Conservation (phyloP, 2,797 vertebrate genomes). For the Sebastes baramenuke region DNA sequence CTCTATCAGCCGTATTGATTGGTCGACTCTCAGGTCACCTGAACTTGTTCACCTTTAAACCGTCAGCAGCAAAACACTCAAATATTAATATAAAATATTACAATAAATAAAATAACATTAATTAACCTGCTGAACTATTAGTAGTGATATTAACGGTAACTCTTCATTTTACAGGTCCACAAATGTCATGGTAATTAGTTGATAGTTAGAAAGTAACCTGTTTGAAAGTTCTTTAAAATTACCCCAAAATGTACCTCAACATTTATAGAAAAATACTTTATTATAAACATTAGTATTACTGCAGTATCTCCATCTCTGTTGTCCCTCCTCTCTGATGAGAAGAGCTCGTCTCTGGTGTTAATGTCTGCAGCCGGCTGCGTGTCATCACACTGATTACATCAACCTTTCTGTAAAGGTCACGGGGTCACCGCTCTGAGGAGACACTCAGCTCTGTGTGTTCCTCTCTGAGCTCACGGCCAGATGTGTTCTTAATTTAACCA, state of each 20-base stretch:
- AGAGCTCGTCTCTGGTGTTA: not conserved
- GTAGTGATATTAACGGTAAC: no score
- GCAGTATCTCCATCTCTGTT: not conserved
- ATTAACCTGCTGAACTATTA: no score
- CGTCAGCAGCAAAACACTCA: not conserved
- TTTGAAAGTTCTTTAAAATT: no score
- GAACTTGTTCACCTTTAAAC: not conserved
- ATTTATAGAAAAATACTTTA: no score
- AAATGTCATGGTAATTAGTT: no score
- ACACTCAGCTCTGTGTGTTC: not conserved
- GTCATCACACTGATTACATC: not conserved
- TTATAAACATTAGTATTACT: no score
- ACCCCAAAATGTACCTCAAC: no score
- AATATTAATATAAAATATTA: no score
- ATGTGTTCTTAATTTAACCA: not conserved
- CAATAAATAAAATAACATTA: no score
- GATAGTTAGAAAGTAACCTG: no score
- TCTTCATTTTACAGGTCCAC: no score
- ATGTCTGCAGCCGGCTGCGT: not conserved
- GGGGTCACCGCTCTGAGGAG: not conserved
- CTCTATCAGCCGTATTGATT: constrained; percentile 26
- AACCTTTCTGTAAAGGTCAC: constrained; percentile 8
- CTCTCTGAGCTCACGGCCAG: no score
- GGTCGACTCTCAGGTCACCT: constrained; percentile 13
- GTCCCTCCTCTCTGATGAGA: not conserved